Base-by-base conservation (phyloP, 2,888 invertebrate genomes). In the Busseola fusca region DNA sequence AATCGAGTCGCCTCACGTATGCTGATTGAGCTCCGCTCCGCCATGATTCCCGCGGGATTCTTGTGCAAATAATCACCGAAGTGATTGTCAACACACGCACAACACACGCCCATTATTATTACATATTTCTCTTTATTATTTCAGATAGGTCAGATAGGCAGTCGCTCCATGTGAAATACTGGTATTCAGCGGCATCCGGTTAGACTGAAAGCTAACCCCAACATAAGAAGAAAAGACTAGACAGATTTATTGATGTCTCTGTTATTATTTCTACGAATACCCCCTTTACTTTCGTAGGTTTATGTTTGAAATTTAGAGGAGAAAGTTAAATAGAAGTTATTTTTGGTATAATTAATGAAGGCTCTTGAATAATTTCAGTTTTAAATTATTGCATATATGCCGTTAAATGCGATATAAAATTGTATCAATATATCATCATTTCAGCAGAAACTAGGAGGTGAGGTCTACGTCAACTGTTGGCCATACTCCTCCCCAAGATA, bases 11-110 rank as follows among this genome's bases (percentile, higher is more conserved):
- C 72, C 64, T 72, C 83, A 64, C 82, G 68, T 87, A 89, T 90
- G 88, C 85, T 90, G 87, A 90, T 90, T 87, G 87, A 78, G 76
- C 76, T 18, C 77, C 74, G 67, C 18, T 30, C 78, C 73, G 67
- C 82, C 74, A 74, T 71, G 84, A 84, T 87, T 86, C 92, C 91
- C 92, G 87, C 88, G 93, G 91, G 93, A 90, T 79, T 84, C 85
- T 85, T 89, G 85, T 77, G 86, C 94, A 94, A 94, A 94, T 94
- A 95, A 94, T 94, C 93, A 93, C 87, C 85, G 86, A 88, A 94
- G 95, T 94, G 93, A 94, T 93, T 94, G 94, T 95, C 94, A 94
- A 95, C 94, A 95, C 86, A 90, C 91, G 88, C 90, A 90, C 78
- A 89, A 90, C 88, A 90, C 88, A 90, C 87, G 86, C 85, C 88